Percentiles rank a stretch among this genome's conserved stretches.
phyloP scores from a whole-genome alignment of 2,797 vertebrate genomes.

The Lindbergichthys nudifrons region DNA sequence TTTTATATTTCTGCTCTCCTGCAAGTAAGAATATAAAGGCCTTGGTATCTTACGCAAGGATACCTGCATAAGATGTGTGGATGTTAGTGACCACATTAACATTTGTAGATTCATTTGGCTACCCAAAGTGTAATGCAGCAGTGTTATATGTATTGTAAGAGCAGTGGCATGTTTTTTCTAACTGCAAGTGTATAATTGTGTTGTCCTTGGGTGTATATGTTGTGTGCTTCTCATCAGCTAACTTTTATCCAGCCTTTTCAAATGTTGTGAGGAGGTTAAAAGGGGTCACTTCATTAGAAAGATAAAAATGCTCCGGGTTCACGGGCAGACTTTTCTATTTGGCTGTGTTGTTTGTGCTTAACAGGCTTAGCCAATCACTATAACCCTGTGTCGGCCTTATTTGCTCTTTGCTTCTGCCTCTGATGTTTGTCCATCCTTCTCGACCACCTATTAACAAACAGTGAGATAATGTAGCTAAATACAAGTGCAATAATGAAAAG shows the following conservation, averaged over 20 bases:
- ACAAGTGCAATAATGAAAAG: constrained; percentile 54
- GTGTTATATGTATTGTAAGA: not conserved
- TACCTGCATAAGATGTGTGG: constrained; percentile 11
- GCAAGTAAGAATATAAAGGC: constrained; percentile 6
- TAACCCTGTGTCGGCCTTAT: constrained; percentile 34
- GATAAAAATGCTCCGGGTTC: constrained; percentile 54
- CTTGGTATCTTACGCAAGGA: constrained; percentile 26
- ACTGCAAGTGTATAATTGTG: constrained; percentile 4
- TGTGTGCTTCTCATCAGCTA: constrained; percentile 34
- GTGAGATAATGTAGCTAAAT: constrained; percentile 68
- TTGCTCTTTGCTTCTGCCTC: constrained; percentile 66
- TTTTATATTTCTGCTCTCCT: constrained; percentile 60
- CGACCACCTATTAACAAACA: constrained; percentile 70
- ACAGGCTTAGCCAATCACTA: constrained; percentile 56
- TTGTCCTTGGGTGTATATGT: constrained; percentile 22
- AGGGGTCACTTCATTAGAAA: constrained; percentile 62
- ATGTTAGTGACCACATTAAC: constrained; percentile 16
- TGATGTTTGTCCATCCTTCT: constrained; percentile 57
- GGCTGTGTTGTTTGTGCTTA: constrained; percentile 57
- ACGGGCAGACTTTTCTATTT: constrained; percentile 29
- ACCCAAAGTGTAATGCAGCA: not conserved
- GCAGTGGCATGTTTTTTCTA: not conserved
- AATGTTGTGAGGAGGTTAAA: constrained; percentile 63
- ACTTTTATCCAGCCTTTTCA: constrained; percentile 41
- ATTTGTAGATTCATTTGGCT: not conserved